Evolutionary conservation across 2,888 invertebrate genomes (phyloP).

Genomic region (Acanthosepion esculentum): DNA sequence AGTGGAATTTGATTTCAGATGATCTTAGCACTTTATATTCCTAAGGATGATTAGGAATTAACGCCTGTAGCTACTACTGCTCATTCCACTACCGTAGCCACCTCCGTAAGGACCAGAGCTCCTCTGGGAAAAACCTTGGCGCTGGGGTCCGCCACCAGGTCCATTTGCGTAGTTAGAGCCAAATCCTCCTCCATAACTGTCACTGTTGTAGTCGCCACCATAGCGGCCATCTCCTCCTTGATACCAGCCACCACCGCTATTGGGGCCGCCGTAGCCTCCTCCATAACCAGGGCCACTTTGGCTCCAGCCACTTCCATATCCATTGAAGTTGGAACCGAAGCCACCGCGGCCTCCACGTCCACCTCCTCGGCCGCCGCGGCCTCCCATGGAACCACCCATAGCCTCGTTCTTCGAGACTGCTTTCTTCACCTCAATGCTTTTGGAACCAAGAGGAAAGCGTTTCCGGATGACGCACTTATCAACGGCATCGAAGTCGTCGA

Average conservation of each 20-base stretch:
- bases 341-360: slow-evolving; percentile 47
- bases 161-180: not conserved
- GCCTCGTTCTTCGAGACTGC: slow-evolving; percentile 88
- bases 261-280: not conserved
- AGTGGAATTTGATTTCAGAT: not conserved
- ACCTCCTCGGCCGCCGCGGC: slow-evolving; percentile 42
- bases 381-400: slow-evolving; percentile 48
- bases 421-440: slow-evolving; percentile 92
- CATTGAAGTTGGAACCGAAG: not conserved
- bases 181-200: not conserved
- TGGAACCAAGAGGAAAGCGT: slow-evolving; percentile 81
- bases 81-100: not conserved
- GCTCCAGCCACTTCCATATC: not conserved
- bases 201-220: not conserved
- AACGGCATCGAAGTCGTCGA: slow-evolving; percentile 97
- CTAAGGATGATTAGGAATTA: not conserved
- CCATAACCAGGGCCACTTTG: not conserved
- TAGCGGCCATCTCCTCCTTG: slow-evolving; percentile 39
- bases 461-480: slow-evolving; percentile 92
- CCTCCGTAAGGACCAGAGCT: not conserved
- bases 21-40: not conserved
- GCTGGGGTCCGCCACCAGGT: slow-evolving; percentile 6
- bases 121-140: not conserved
- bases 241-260: slow-evolving; percentile 3
- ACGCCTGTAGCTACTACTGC: slow-evolving; percentile 25